Percentiles rank a stretch among this genome's conserved stretches.
Conservation (phyloP, 2,888 invertebrate genomes). For the Slavum lentiscoides region DNA sequence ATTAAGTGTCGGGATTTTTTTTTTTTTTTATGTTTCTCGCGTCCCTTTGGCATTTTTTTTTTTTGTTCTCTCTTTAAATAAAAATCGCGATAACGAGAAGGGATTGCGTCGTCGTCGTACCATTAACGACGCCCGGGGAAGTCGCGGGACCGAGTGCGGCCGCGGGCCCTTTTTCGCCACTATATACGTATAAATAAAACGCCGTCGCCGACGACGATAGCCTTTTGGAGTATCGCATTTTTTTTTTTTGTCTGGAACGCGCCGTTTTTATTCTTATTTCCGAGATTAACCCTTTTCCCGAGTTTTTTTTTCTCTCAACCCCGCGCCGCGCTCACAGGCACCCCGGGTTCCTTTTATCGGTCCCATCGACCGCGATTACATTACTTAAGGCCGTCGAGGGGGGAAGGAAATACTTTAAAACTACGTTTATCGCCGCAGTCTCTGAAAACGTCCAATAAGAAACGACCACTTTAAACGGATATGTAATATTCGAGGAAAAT, state of each 20-base stretch:
- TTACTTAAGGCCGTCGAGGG: not conserved
- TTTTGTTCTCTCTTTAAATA: slow-evolving; percentile 14
- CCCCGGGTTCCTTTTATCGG: no score
- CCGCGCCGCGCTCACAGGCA: not conserved
- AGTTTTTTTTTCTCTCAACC: slow-evolving; percentile 11
- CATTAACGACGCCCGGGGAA: slow-evolving; percentile 20
- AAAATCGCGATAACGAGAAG: slow-evolving; percentile 48
- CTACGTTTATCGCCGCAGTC: not conserved
- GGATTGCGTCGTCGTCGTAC: slow-evolving; percentile 26
- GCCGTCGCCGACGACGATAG: slow-evolving; percentile 19
- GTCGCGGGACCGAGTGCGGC: not conserved
- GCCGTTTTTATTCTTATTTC: slow-evolving; percentile 32
- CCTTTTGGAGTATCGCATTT: slow-evolving; percentile 48
- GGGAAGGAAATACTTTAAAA: not conserved
- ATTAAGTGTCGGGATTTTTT: slow-evolving; percentile 50
- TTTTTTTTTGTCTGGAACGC: no score
- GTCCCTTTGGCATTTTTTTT: slow-evolving; percentile 28
- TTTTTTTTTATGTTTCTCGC: not conserved
- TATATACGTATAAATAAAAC: not conserved
- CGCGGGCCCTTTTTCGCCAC: slow-evolving; percentile 30
- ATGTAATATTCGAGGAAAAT: no score
- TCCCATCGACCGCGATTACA: not conserved
- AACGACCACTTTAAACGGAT: no score
- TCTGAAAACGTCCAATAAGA: no score
- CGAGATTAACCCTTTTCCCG: slow-evolving; percentile 38